phyloP scores from a whole-genome alignment of 2,888 invertebrate genomes.

The Heteropelma amictum region DNA sequence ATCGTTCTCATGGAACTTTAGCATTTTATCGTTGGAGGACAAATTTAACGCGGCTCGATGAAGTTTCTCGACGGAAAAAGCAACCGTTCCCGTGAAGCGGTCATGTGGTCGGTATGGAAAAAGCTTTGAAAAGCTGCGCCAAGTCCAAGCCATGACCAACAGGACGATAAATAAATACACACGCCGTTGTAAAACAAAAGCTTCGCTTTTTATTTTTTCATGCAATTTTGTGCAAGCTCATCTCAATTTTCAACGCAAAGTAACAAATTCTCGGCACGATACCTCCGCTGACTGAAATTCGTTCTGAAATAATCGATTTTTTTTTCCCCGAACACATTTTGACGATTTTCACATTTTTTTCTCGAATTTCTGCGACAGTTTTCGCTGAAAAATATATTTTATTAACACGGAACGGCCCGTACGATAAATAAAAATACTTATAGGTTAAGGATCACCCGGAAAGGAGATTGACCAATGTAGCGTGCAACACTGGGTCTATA shows the following conservation, averaged over 20 bases:
- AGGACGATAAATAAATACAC: background rate
- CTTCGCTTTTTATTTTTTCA: too few species aligned
- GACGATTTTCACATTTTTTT: too few species aligned
- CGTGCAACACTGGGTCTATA: slow-evolving; percentile 53
- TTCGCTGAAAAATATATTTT: too few species aligned
- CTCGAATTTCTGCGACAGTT: too few species aligned
- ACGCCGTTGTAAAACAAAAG: too few species aligned
- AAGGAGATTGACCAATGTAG: slow-evolving; percentile 43
- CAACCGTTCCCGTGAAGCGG: slow-evolving; percentile 32
- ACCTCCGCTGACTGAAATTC: too few species aligned
- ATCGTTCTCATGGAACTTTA: slow-evolving; percentile 42
- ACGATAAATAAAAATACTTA: slow-evolving; percentile 3
- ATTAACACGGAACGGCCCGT: background rate
- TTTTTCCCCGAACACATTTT: too few species aligned
- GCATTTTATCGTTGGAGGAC: slow-evolving; percentile 38
- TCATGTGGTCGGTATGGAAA: slow-evolving; percentile 43
- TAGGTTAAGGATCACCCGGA: slow-evolving; percentile 51
- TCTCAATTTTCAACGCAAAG: too few species aligned
- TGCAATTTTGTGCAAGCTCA: too few species aligned
- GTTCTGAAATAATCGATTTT: too few species aligned
- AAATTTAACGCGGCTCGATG: slow-evolving; percentile 32
- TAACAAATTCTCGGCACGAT: too few species aligned
- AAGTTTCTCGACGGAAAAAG: slow-evolving; percentile 18
- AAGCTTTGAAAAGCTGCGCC: slow-evolving; percentile 39
- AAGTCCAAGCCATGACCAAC: slow-evolving; percentile 46